phyloP scores from a whole-genome alignment of 2,888 invertebrate genomes.

The Melanostoma mellinum region DNA sequence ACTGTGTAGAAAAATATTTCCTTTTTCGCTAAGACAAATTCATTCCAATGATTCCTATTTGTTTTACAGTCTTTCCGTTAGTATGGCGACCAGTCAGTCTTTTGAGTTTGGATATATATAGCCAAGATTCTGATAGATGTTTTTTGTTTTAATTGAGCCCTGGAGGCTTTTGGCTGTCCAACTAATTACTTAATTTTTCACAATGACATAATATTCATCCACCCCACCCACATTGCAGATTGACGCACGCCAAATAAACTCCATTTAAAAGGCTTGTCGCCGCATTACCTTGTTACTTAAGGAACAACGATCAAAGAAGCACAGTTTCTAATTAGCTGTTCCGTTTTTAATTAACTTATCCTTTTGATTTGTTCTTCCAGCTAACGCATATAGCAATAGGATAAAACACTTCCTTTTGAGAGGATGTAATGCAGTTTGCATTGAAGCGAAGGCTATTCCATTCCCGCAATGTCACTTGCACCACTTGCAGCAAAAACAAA shows the following conservation, averaged over 20 bases:
- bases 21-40: too few species aligned
- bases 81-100: too few species aligned
- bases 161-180: conserved; percentile 28
- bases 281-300: background rate
- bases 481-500: conserved; percentile 23
- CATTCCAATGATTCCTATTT: too few species aligned
- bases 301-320: conserved; percentile 54
- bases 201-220: conserved; percentile 16
- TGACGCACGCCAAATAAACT: conserved; percentile 44
- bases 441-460: background rate
- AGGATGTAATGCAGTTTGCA: conserved; percentile 28
- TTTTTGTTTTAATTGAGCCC: conserved; percentile 47
- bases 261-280: conserved; percentile 28
- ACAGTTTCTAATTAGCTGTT: conserved; percentile 69
- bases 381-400: conserved; percentile 43
- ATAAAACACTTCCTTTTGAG: conserved; percentile 47
- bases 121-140: background rate
- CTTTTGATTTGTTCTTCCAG: conserved; percentile 57
- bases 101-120: too few species aligned
- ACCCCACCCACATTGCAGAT: conserved; percentile 18
- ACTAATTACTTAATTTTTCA: conserved; percentile 53
- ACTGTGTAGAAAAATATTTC: too few species aligned
- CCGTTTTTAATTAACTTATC: conserved; percentile 71
- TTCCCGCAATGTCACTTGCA: conserved; percentile 48
- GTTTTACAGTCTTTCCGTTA: too few species aligned